Conservation (phyloP, 2,113 vertebrate species). For the Hippopotamus amphibius region DNA sequence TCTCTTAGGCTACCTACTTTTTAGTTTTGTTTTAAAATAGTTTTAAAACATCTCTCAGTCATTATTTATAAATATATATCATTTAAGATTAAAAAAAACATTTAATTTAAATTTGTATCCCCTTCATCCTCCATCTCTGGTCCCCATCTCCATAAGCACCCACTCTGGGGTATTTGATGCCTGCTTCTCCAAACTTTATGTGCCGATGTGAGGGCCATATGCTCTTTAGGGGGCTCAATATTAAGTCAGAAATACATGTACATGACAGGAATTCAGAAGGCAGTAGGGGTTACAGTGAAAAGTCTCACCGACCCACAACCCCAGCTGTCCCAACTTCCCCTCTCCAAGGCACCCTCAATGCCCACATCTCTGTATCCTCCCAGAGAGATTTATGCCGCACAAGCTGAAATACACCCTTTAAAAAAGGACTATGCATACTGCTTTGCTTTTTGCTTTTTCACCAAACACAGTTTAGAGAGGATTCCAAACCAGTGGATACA, state of each 20-base stretch:
- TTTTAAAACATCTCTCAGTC: background rate
- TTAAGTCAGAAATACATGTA: background rate
- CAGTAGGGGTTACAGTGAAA: background rate
- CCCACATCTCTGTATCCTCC: background rate
- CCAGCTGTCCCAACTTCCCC: background rate
- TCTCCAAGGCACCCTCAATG: background rate
- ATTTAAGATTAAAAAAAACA: background rate
- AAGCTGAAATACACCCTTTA: background rate
- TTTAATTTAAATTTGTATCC: background rate
- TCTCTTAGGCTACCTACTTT: background rate
- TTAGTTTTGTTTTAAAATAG: background rate
- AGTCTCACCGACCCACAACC: background rate
- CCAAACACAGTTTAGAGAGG: constrained; percentile 38
- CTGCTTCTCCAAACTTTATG: background rate
- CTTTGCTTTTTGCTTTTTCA: constrained; percentile 32
- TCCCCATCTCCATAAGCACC: background rate
- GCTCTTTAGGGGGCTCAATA: background rate
- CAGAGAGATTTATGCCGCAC: background rate
- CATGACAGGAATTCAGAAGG: background rate
- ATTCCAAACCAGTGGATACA: background rate
- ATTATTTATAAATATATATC: background rate
- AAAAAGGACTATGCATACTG: background rate
- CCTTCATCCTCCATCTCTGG: background rate
- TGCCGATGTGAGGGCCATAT: background rate
- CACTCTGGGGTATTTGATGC: too few relatives aligned